Conservation (phyloP, 2,888 invertebrate genomes). For the Trileptium ribeirensis region DNA sequence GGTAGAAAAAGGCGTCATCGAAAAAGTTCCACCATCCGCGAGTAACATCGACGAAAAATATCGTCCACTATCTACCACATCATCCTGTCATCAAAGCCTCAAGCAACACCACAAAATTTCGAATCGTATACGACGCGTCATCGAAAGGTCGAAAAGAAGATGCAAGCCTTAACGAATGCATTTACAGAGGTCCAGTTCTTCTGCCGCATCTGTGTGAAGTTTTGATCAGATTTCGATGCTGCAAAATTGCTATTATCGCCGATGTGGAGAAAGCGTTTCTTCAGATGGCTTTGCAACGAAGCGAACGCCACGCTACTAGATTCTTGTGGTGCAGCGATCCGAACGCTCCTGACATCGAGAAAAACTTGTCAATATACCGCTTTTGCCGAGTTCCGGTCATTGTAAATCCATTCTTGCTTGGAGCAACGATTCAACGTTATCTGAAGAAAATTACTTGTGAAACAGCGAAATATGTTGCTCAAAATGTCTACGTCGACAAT, state of each 20-base stretch:
- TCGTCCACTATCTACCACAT: neutral
- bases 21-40: neutral
- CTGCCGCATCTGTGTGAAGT: neutral
- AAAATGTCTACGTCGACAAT: neutral
- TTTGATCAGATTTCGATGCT: neutral
- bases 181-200: neutral
- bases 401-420: neutral
- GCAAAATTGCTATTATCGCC: neutral
- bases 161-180: neutral
- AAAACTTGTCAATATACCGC: neutral
- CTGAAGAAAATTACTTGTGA: neutral
- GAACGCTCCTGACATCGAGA: neutral
- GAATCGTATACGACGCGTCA: neutral
- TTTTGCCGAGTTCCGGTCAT: neutral
- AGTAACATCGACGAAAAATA: neutral
- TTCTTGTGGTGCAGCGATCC: neutral
- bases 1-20: neutral
- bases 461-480: neutral
- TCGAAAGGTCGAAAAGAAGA: neutral
- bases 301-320: neutral
- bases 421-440: neutral
- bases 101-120: neutral
- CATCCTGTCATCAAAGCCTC: neutral
- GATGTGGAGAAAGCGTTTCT: neutral
- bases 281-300: neutral